Conservation (phyloP, 92 coral and sea anemone genomes). For the Micromussa lordhowensis region DNA sequence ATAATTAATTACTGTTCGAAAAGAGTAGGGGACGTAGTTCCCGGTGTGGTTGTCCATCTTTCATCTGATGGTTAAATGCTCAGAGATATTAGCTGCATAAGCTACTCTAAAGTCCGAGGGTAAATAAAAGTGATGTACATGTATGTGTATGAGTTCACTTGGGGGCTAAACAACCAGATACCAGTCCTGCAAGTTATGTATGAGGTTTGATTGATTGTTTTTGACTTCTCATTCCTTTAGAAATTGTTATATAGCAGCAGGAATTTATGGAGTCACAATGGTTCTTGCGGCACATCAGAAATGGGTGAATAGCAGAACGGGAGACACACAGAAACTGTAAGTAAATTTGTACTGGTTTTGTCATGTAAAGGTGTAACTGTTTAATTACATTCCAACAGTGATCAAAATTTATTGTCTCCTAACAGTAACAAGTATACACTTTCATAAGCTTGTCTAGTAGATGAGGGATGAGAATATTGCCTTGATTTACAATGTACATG, state of each 20-base stretch:
- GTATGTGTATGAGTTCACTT: too few relatives aligned
- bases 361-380: neutral
- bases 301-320: constrained; percentile 94
- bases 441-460: neutral
- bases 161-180: too few relatives aligned
- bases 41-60: too few relatives aligned
- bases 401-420: neutral
- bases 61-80: too few relatives aligned
- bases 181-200: neutral
- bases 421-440: neutral
- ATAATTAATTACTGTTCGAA: too few relatives aligned
- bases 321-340: constrained; percentile 85
- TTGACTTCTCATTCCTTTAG: constrained; percentile 35
- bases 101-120: too few relatives aligned
- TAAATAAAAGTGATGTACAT: too few relatives aligned
- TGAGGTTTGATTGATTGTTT: neutral
- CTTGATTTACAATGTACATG: too few relatives aligned
- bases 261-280: constrained; percentile 82
- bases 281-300: constrained; percentile 87
- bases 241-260: constrained; percentile 97
- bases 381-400: neutral
- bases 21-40: too few relatives aligned
- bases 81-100: too few relatives aligned
- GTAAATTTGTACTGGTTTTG: constrained; percentile 11
- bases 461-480: neutral